These are phyloP conservation scores for Trypoxylus dichotomus DNA, from an alignment of 1,140 invertebrate genomes.

Conservation along the genomic window DNA sequence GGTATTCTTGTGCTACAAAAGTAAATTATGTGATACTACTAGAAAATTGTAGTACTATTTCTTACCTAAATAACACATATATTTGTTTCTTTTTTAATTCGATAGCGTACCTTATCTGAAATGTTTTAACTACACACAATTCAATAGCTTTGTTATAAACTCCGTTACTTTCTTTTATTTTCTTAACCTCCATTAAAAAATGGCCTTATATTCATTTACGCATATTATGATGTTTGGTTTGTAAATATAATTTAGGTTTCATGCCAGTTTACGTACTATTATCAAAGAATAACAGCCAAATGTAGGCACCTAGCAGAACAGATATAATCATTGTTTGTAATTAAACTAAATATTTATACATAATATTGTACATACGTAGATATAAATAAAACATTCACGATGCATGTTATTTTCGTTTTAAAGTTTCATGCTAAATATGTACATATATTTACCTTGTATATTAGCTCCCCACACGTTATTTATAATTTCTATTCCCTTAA, in stretches of 20 bases:
- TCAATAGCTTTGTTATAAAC: too few relatives aligned
- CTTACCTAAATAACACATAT: too few relatives aligned
- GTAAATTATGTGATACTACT: too few relatives aligned
- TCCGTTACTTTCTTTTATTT: not conserved
- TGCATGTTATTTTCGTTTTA: not conserved
- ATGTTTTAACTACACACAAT: not conserved
- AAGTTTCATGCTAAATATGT: too few relatives aligned
- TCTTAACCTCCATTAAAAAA: not conserved
- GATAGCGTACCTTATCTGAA: too few relatives aligned
- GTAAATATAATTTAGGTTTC: slow-evolving; percentile 18
- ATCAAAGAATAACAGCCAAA: not conserved
- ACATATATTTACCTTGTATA: slow-evolving; percentile 68
- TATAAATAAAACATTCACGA: not conserved
- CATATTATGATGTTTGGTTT: not conserved
- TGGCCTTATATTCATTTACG: not conserved
- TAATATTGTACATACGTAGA: not conserved
- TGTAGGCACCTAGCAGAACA: not conserved
- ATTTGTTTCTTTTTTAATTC: not conserved
- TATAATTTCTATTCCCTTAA: slow-evolving; percentile 69
- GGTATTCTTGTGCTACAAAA: too few relatives aligned
- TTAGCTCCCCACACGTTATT: slow-evolving; percentile 88
- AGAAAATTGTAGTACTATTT: too few relatives aligned
- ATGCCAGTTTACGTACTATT: not conserved
- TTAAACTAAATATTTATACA: not conserved
- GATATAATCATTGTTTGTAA: not conserved